Evolutionary conservation across 2,888 invertebrate genomes (phyloP), one percentile per base, ranked within the genome.

Genomic region (Pseudoips prasinana): DNA sequence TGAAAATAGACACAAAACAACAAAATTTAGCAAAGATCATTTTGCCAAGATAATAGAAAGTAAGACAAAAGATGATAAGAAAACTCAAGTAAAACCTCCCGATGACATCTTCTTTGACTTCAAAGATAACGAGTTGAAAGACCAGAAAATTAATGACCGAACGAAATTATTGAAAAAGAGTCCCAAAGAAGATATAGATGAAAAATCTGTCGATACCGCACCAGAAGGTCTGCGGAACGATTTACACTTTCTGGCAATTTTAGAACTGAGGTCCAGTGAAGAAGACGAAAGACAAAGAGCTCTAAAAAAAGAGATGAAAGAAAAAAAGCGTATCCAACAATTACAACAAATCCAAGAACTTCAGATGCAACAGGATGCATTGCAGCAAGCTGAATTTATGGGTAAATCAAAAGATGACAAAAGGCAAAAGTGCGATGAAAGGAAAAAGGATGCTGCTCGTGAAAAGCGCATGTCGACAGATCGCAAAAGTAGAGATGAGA

Each of bases 21-120:
- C 85, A 3, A 92, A 91, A 74, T 91, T 91, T 48, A 90, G 88
- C 66, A 91, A 91, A 63, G 90, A 90, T 26, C 89, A 88, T 57
- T 87, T 89, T 66, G 86, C 90, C 7, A 91, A 90, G 69, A 75
- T 90, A 30, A 79, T 91, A 44, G 92, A 92, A 67, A 90, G 90
- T 48, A 91, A 91, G 78, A 88, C 90, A 35, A 89, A 90, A 67
- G 90, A 91, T 48, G 91, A 91, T 33, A 91, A 91, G 70, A 90
- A 90, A 58, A 90, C 86, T 62, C 84, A 78, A 61, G 86, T 90
- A 7, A 86, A 88, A 64, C 76, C 90, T 31, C 79, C 76, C 6
- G 84, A 89, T 51, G 85, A 89, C 11, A 64, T 66, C 39, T 81
- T 77, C 50, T 58, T 58, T 23, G 89, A 86, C 36, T 64, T 58